Evolutionary conservation across 1,140 invertebrate species (phyloP), one percentile per base, ranked within the genome.

Genomic region (Phortica variegata): DNA sequence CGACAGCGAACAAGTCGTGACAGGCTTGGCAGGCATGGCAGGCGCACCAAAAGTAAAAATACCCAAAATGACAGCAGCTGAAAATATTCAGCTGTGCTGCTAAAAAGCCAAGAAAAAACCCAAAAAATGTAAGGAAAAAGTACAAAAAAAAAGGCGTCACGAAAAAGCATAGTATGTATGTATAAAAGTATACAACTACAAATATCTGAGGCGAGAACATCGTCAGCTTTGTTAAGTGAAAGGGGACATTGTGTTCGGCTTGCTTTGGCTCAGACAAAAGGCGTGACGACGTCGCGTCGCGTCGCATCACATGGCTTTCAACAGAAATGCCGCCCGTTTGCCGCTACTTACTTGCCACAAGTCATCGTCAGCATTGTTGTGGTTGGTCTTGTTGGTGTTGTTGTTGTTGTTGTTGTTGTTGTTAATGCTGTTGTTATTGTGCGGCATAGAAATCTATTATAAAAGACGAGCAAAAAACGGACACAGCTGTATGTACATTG

Each of bases 371-470:
- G n/a, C n/a, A n/a, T n/a, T n/a, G n/a, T n/a, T n/a, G n/a, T n/a
- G 5, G 23, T 26, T n/a, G n/a, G n/a, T n/a, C n/a, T n/a, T n/a
- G n/a, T n/a, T n/a, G n/a, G n/a, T n/a, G n/a, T n/a, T n/a, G 23
- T 26, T 6, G 23, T 26, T 5, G 5, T 26, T 26, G 5, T 26
- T 26, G 23, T n/a, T n/a, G n/a, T n/a, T n/a, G n/a, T n/a, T n/a
- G n/a, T n/a, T n/a, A n/a, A n/a, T n/a, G n/a, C n/a, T n/a, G n/a
- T n/a, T n/a, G n/a, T n/a, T n/a, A n/a, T 26, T 26, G 10, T 26
- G 23, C 23, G 46, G 52, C 60, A 62, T 56, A 39, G 56, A 62
- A 62, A 62, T 62, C 56, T 45, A 53, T 58, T 42, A 59, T 39
- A 61, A 62, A 52, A 50, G 56, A 58, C 48, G 52, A 59, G 48